Base-by-base conservation (phyloP, 2,797 vertebrate genomes). In the Helarctos malayanus region DNA sequence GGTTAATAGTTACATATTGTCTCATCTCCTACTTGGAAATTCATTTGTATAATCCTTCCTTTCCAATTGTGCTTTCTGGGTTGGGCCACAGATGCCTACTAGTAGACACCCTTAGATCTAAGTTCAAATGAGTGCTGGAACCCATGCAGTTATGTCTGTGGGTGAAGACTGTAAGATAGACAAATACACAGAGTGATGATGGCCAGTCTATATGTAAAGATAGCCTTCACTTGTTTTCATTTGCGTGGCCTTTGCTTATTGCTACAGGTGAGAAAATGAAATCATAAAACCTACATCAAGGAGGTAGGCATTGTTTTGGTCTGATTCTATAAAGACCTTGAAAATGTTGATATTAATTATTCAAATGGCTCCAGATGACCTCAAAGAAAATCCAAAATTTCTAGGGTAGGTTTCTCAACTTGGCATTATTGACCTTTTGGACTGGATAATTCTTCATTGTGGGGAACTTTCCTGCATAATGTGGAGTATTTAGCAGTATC, bases 211-310 rank as follows among this genome's bases (percentile, higher is more conserved):
- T n/a, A 61, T 13, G 38, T n/a, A 38, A 73, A 89, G 35, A 35
- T 16, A 57, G 5, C 38, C 11, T 35, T 29, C 38, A 7, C 81
- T 82, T 49, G 27, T 84, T 94, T 90, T 76, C 69, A 78, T 41
- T 54, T 91, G 38, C 1, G 10, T 86, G 8, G 16, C 78, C 78
- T 94, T 76, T 68, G 65, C 83, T 97, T 94, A 18, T 18, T 75
- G 45, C 69, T 71, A n/a, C 41, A 85, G 86, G 6, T 35, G 19
- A 93, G 35, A 89, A 95, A 85, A 92, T 56, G 23, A 95, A 78
- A 73, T 52, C 4, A 29, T 49, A 25, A 97, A 57, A 82, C 82
- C 52, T 16, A 54, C 47, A 52, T 90, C 52, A 38, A 81, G 18
- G 23, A 91, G 11, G 32, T 23, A 76, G 49, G 57, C 4, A 5